Base-by-base conservation (phyloP, 2,888 invertebrate genomes). In the Ditula angustiorana region DNA sequence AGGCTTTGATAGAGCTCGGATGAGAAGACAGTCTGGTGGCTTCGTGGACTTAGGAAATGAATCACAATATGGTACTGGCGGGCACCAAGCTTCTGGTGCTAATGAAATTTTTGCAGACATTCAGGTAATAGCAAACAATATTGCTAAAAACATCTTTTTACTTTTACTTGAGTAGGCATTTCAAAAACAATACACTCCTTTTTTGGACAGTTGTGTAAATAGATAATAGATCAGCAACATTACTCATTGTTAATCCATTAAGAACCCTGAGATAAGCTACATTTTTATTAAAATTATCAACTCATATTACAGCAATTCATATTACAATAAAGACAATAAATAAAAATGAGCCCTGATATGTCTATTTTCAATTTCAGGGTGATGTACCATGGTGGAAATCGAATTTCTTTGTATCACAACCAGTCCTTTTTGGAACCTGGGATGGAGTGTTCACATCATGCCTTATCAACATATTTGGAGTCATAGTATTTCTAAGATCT, bases 371-470 rank as follows among this genome's bases (percentile, higher is more conserved):
- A 53, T 53, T 53, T 53, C 83, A 96, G 96, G 96, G 95, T 71
- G 95, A 96, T 78, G 95, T 95, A 71, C 97, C 97, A 56, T 99
- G 98, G 98, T 99, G 98, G 98, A 97, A 98, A 88, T 96, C 98
- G 28, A 98, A 98, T 83, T 98, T 99, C 88, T 98, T 99, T 83
- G 96, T 99, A 87, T 98, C 98, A 30, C 98, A 99, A 86, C 98
- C 98, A 33, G 97, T 99, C 59, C 92, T 99, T 57, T 99, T 99
- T 93, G 99, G 99, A 11, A 98, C 98, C 0, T 99, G 98, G 98
- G 99, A 99, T 90, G 99, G 99, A 70, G 99, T 99, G 5, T 99
- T 99, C 85, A 98, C 99, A 61, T 98, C 99, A 57, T 99, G 98
- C 83, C 95, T 99, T 78, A 98, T 99, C 81, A 99, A 99, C 88